Evolutionary conservation across 2,888 invertebrate species (phyloP), one percentile per base, ranked within the genome.

Genomic region (Drosophila pegasa): DNA sequence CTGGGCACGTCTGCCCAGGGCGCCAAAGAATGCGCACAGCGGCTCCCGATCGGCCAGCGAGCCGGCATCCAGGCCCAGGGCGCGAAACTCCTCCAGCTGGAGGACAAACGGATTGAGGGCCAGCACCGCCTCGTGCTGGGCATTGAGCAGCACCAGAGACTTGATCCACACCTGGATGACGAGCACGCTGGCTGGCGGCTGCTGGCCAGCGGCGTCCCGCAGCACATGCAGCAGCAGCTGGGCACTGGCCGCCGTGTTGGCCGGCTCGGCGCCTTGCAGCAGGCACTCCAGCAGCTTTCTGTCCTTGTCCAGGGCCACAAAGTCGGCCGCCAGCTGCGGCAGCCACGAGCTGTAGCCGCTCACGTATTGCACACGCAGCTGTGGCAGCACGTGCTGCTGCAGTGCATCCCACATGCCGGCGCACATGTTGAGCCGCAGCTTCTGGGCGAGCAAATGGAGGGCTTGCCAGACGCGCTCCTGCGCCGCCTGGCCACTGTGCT

Each of bases 151-250:
- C 1, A 92, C 90, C 33, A 92, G 62, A 4, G 91, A 92, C 47
- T 89, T 91, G 0, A 92, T 71, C 92, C 92, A 92, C 3, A 90
- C 86, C 68, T 91, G 91, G 16, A 92, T 74, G 1, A 92, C 78
- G 0, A 75, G 70, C 0, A 85, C 31, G n/a, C 71, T 74, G 0
- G 75, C 3, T 4, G 75, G 80, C 4, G 75, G 80, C n/a, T 85
- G 51, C 22, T 50, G 48, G 31, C 16, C 50, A 5, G 3, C 16
- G 1, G 12, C 5, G 7, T 54, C 35, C 20, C 69, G 74, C 10
- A 91, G 73, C 2, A 91, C 76, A 33, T 81, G 75, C 1, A 88
- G 61, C 31, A 91, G 41, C 70, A 91, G 78, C 62, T 90, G 88
- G 0, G 87, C 87, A 7, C 88, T 78, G 3, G 90, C 88, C 16